Conservation (phyloP, 2,888 invertebrate species). For the Allygus modestus region DNA sequence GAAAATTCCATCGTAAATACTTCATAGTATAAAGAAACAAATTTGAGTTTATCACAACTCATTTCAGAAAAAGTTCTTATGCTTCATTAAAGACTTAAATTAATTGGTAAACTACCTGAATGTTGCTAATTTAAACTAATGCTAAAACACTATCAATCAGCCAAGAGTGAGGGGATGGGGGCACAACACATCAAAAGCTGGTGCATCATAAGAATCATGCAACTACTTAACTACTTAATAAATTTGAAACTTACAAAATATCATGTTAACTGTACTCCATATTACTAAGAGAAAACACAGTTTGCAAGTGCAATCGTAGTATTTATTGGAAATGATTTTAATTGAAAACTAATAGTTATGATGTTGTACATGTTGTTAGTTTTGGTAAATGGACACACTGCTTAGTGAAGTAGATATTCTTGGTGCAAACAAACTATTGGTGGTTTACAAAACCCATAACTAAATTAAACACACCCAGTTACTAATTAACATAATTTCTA, state of each 20-base stretch:
- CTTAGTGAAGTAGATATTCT: not conserved
- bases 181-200: conserved; percentile 51
- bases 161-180: conserved; percentile 41
- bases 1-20: too few species aligned
- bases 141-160: conserved; percentile 26
- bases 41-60: too few species aligned
- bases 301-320: not conserved
- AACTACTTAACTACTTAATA: not conserved
- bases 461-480: not conserved
- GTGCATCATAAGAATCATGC: conserved; percentile 32
- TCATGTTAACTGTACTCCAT: not conserved
- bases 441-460: not conserved
- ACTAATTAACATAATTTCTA: not conserved
- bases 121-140: conserved; percentile 15
- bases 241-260: not conserved
- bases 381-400: not conserved
- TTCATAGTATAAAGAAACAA: too few species aligned
- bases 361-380: not conserved
- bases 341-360: not conserved
- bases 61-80: too few species aligned
- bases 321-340: not conserved
- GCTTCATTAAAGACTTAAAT: not conserved
- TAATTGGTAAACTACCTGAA: not conserved
- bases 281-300: not conserved
- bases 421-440: not conserved